These are phyloP conservation scores for Hypotaenidia okinawae DNA, from an alignment of 2,797 vertebrate genomes.

Conservation along the genomic window DNA sequence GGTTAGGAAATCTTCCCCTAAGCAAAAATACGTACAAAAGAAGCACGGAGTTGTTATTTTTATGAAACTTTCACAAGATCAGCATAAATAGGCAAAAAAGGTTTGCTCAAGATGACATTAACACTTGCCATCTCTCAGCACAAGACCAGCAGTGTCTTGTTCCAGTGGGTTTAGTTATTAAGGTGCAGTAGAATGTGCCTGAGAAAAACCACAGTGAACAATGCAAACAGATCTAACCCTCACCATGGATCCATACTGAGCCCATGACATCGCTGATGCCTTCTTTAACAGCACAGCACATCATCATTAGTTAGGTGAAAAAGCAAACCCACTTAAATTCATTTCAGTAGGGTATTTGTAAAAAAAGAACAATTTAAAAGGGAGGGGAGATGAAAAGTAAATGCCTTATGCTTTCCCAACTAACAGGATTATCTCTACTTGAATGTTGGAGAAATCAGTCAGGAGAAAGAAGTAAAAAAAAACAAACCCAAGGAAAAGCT, in stretches of 20 bases:
- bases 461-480: no score
- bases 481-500: no score
- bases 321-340: not conserved
- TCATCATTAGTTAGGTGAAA: not conserved
- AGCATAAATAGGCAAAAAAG: not conserved
- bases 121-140: not conserved
- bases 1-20: not conserved
- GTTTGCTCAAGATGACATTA: not conserved
- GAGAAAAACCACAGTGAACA: not conserved
- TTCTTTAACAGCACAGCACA: not conserved
- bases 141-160: not conserved
- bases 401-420: not conserved
- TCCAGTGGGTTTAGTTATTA: not conserved
- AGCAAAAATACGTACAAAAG: not conserved
- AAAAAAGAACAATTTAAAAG: not conserved
- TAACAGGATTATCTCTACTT: not conserved
- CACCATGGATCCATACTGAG: accelerated
- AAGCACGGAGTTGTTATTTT: not conserved
- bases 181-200: not conserved
- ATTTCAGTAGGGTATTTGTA: not conserved
- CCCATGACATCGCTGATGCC: not conserved
- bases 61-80: not conserved
- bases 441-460: not conserved
- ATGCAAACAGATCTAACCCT: not conserved
- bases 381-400: not conserved